A percentile compares a stretch with the other conserved stretches of the same genome.
Evolutionary conservation across 2,888 invertebrate genomes (phyloP).

Genomic region (Megamerina dolium): DNA sequence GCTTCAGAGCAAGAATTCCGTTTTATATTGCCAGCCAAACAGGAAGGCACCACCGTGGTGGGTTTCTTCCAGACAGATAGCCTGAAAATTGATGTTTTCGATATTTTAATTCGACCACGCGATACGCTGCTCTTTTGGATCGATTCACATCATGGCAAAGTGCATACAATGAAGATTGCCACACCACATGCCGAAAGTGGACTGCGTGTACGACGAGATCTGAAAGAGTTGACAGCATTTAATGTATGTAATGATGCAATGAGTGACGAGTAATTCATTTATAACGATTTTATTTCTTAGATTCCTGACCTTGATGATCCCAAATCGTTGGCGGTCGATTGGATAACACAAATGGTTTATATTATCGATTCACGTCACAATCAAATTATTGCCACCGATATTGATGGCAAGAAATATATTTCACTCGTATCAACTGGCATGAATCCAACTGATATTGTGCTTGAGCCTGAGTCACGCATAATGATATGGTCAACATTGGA

Average conservation of each 20-base stretch:
- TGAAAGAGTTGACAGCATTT: constrained; percentile 43
- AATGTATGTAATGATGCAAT: constrained; percentile 34
- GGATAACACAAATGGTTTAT: constrained; percentile 63
- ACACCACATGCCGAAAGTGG: constrained; percentile 38
- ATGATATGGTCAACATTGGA: constrained; percentile 76
- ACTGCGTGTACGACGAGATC: constrained; percentile 35
- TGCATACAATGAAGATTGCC: constrained; percentile 48
- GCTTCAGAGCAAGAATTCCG: constrained; percentile 49
- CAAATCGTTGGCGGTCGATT: constrained; percentile 70
- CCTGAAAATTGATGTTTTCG: constrained; percentile 57
- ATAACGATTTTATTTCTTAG: constrained; percentile 28
- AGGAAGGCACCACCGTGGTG: constrained; percentile 51
- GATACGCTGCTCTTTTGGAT: constrained; percentile 49
- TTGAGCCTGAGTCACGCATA: constrained; percentile 57
- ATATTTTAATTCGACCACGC: constrained; percentile 56
- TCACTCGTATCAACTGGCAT: constrained; percentile 50
- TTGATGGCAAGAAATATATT: constrained; percentile 44
- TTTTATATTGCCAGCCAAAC: constrained; percentile 45
- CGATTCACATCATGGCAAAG: constrained; percentile 48
- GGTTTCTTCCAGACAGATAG: constrained; percentile 62
- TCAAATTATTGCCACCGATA: constrained; percentile 45
- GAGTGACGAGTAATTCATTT: not conserved
- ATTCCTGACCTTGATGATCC: constrained; percentile 58
- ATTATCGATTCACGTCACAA: constrained; percentile 56
- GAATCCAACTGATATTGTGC: constrained; percentile 65